Evolutionary conservation across 2,113 vertebrate species (phyloP), one percentile per base, ranked within the genome.

Genomic region (Labeo catla): DNA sequence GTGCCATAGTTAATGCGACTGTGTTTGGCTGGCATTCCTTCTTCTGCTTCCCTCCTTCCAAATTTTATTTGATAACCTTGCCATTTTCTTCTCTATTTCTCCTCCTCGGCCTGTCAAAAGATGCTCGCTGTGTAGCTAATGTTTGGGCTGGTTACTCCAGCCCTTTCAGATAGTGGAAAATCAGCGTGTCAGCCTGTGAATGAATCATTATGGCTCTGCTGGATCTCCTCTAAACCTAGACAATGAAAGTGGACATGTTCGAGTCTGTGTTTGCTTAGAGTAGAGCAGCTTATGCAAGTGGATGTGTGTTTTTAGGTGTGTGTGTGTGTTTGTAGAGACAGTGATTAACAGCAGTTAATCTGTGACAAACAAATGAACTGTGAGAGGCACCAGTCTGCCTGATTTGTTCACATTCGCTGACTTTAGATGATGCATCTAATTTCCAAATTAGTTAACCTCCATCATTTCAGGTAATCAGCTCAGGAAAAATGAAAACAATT

Each of bases 1-100:
- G 74, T 90, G 93, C 90, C 89, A 88, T 6, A 23, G 74, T 57
- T 81, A 61, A 88, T 68, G 84, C 16, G 39, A 43, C 66, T 47
- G 19, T 79, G 68, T 88, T 89, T 90, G 86, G 86, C 85, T 85
- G 8, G 19, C 15, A 19, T 84, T 80, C 65, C 34, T 68, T 79
- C 54, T 39, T 47, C 74, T 52, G 80, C 77, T 61, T 3, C 73
- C n/a, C 47, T 6, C 19, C 49, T 21, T 39, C 43, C n/a, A 5
- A 70, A 50, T 87, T 52, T 10, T 16, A 21, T 85, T 88, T 90
- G 68, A 89, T 88, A 86, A 76, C 61, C 84, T 39, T 50, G 43
- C 81, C 43, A 83, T 66, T 68, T 54, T 8, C 61, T 77, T 21
- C 36, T 8, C 73, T 13, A 19, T 7, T 23, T 5, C 6, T 52